Conservation (phyloP, 2,797 vertebrate species). For the Acipenser ruthenus region DNA sequence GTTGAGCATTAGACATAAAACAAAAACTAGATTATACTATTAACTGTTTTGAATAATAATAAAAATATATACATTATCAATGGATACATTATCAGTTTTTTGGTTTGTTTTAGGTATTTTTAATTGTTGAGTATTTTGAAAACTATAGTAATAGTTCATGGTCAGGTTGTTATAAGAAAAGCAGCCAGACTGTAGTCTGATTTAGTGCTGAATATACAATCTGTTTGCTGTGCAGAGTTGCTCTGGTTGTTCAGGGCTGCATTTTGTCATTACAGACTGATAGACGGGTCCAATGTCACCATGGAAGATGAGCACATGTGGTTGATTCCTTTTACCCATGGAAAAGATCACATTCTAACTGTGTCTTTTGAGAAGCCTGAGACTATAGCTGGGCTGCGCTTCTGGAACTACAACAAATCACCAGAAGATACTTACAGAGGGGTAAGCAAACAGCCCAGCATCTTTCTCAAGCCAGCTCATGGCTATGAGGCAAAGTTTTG, state of each 20-base stretch:
- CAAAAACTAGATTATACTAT: background rate
- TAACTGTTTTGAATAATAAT: background rate
- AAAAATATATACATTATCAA: no score
- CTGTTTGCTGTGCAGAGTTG: no score
- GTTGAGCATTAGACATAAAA: no score
- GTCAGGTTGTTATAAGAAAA: background rate
- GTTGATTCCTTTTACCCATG: slow-evolving; percentile 82
- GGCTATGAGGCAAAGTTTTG: no score
- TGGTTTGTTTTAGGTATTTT: no score
- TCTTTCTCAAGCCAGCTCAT: background rate
- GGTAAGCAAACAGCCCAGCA: slow-evolving; percentile 56
- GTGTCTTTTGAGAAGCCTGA: slow-evolving; percentile 68
- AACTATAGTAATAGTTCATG: background rate
- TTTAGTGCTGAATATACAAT: no score
- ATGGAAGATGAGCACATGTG: slow-evolving; percentile 90
- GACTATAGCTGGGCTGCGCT: slow-evolving; percentile 77
- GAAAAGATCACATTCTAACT: slow-evolving; percentile 69
- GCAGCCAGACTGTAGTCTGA: background rate
- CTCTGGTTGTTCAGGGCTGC: no score
- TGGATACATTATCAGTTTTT: no score
- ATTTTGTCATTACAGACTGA: slow-evolving; percentile 58
- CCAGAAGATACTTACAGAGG: slow-evolving; percentile 93
- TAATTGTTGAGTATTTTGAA: no score
- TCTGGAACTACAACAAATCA: slow-evolving; percentile 99
- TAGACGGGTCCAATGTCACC: slow-evolving; percentile 85